Conservation (phyloP, 1,140 invertebrate genomes). For the Papilio polytes region DNA sequence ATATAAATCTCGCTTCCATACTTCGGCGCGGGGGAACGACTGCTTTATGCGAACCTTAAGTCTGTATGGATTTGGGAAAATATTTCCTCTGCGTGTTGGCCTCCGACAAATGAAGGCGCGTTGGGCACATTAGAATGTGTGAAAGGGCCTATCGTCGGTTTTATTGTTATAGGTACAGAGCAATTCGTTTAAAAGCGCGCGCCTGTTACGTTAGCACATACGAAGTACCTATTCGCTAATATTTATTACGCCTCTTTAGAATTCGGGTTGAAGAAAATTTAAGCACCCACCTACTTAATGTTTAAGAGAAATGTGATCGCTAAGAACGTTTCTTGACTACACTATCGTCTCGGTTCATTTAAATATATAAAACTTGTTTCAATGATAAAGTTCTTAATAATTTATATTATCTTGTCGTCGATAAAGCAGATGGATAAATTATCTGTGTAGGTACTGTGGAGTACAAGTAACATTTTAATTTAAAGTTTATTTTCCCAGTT, state of each 20-base stretch:
- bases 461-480: background rate
- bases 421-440: background rate
- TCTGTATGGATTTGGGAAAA: conserved; percentile 85
- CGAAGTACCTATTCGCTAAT: conserved; percentile 79
- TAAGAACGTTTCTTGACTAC: conserved; percentile 40
- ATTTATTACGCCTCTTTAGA: conserved; percentile 72
- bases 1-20: conserved; percentile 84
- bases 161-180: conserved; percentile 78
- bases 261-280: conserved; percentile 63
- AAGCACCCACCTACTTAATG: conserved; percentile 55
- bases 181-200: conserved; percentile 83
- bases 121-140: conserved; percentile 81
- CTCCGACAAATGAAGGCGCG: conserved; percentile 80
- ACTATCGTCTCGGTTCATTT: background rate
- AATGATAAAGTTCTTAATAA: background rate
- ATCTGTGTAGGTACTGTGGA: background rate
- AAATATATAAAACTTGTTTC: background rate
- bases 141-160: conserved; percentile 77
- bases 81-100: conserved; percentile 82
- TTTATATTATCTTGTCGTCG: background rate
- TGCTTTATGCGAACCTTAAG: conserved; percentile 85
- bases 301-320: conserved; percentile 47
- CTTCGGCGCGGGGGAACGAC: conserved; percentile 81
- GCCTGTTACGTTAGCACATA: conserved; percentile 70
- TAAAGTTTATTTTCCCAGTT: background rate